These are phyloP conservation scores for Autographa gamma DNA, from an alignment of 2,888 invertebrate species.

Conservation along the genomic window DNA sequence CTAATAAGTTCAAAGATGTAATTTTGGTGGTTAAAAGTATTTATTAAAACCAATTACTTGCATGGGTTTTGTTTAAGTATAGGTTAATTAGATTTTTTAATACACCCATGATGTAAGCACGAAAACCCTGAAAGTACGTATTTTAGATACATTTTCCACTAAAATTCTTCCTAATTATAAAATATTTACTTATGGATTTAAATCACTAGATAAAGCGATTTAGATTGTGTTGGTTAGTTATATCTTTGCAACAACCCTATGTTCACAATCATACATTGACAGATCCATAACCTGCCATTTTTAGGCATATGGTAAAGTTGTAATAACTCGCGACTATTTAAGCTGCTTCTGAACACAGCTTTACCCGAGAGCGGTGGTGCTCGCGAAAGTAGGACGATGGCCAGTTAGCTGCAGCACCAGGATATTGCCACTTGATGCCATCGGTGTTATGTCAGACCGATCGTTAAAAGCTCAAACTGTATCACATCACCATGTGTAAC, in stretches of 20 bases:
- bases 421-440: constrained; percentile 46
- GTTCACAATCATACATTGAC: no score
- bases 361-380: constrained; percentile 19
- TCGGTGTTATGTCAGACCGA: constrained; percentile 32
- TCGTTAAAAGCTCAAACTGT: not conserved
- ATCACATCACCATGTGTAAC: not conserved
- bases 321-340: not conserved
- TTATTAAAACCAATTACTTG: not conserved
- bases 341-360: constrained; percentile 15
- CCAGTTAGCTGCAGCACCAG: constrained; percentile 48
- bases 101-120: not conserved
- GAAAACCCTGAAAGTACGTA: not conserved
- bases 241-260: no score
- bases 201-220: no score
- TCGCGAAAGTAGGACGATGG: constrained; percentile 49
- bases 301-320: not conserved
- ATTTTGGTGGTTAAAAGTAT: not conserved
- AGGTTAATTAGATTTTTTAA: not conserved
- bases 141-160: no score
- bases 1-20: not conserved
- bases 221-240: no score
- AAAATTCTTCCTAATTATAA: no score
- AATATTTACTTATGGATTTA: no score
- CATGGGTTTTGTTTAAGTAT: constrained; percentile 1
- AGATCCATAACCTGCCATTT: no score